These are phyloP conservation scores for Dendrolimus punctatus DNA, from an alignment of 1,140 invertebrate genomes.

Conservation along the genomic window DNA sequence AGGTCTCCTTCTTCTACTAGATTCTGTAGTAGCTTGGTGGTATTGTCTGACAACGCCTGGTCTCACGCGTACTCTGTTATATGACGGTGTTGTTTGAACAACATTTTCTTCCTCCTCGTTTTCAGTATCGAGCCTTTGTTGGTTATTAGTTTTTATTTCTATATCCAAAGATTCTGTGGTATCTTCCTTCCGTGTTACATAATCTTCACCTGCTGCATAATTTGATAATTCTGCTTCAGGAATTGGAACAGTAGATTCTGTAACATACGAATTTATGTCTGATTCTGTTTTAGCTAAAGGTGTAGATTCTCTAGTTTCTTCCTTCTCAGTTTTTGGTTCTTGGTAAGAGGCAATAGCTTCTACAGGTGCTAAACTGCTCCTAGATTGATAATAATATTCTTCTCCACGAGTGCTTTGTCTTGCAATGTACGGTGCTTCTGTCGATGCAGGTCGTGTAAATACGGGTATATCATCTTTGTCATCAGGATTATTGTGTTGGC, in stretches of 20 bases:
- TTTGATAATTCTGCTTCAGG: slow-evolving; percentile 28
- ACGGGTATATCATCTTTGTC: slow-evolving; percentile 18
- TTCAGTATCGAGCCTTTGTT: slow-evolving; percentile 30
- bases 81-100: slow-evolving; percentile 59
- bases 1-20: slow-evolving; percentile 37
- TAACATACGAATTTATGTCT: slow-evolving; percentile 20
- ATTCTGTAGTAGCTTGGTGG: slow-evolving; percentile 48
- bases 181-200: slow-evolving; percentile 24
- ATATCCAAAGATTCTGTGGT: slow-evolving; percentile 17
- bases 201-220: slow-evolving; percentile 25
- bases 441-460: slow-evolving; percentile 19
- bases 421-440: slow-evolving; percentile 28
- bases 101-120: slow-evolving; percentile 47
- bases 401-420: slow-evolving; percentile 26
- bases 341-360: slow-evolving; percentile 22
- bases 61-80: slow-evolving; percentile 57
- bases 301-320: slow-evolving; percentile 30
- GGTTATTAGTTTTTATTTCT: slow-evolving; percentile 27
- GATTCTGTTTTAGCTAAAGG: slow-evolving; percentile 24
- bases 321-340: slow-evolving; percentile 24
- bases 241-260: slow-evolving; percentile 17
- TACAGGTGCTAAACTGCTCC: slow-evolving; percentile 31
- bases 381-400: slow-evolving; percentile 36
- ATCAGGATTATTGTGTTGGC: slow-evolving; percentile 26
- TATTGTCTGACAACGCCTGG: slow-evolving; percentile 57